Evolutionary conservation across 2,797 vertebrate genomes (phyloP).

Genomic region (Todus mexicanus): DNA sequence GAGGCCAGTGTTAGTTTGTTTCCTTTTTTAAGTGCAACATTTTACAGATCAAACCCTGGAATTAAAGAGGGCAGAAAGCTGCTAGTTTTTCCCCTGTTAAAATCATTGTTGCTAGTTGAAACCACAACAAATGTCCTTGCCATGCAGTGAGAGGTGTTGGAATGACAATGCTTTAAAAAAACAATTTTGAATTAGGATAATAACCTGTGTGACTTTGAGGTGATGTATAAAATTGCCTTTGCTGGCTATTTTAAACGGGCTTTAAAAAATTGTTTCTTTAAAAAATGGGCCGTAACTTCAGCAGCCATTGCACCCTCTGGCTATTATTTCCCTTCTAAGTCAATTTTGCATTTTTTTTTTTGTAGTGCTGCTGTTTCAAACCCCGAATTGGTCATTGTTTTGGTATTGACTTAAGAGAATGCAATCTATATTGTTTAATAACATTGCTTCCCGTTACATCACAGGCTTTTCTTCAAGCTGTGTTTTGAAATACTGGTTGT

Average conservation of each 20-base stretch:
- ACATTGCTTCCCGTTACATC: not conserved
- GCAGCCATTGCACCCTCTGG: not conserved
- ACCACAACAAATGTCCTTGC: not conserved
- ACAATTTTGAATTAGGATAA: not conserved
- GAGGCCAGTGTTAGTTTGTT: not conserved
- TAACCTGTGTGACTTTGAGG: not conserved
- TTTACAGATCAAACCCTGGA: not conserved
- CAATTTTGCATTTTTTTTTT: constrained; percentile 11
- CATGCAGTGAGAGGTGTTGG: not conserved
- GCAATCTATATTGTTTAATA: constrained; percentile 17
- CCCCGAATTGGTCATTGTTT: not conserved
- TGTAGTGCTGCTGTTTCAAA: not conserved
- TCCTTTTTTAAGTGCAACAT: not conserved
- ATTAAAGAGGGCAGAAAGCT: not conserved
- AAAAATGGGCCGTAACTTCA: not conserved
- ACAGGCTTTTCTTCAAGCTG: not conserved
- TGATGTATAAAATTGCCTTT: not conserved
- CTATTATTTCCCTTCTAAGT: constrained; percentile 9
- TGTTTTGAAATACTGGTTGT: constrained; percentile 4
- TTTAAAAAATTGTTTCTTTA: not conserved
- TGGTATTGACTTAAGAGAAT: constrained; percentile 22
- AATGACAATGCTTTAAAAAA: not conserved
- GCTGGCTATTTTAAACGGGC: not conserved
- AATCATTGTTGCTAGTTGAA: not conserved
- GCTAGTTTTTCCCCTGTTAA: not conserved